A percentile compares a stretch with the other conserved stretches of the same genome.
These are phyloP conservation scores for Ondatra zibethicus DNA, from an alignment of 2,113 vertebrate species.

Conservation along the genomic window DNA sequence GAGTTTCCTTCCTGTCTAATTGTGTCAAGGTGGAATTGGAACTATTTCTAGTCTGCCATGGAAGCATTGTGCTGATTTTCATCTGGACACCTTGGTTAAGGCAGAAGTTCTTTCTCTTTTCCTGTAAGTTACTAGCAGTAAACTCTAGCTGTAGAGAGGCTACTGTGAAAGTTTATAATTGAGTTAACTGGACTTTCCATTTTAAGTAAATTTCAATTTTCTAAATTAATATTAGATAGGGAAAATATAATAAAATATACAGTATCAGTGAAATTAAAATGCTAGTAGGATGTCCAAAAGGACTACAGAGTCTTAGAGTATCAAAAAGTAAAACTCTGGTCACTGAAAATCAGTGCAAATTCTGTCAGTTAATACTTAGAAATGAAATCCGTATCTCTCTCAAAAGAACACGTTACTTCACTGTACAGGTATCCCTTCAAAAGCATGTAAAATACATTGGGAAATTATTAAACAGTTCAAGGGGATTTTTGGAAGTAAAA, in stretches of 20 bases:
- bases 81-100: background rate
- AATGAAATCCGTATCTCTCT: slow-evolving; percentile 8
- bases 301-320: background rate
- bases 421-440: background rate
- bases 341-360: background rate
- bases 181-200: background rate
- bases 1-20: background rate
- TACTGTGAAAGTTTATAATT: background rate
- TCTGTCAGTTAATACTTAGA: background rate
- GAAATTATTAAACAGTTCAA: background rate
- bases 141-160: background rate
- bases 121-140: background rate
- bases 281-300: background rate
- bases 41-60: background rate
- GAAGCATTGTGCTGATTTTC: background rate
- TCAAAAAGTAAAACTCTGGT: background rate
- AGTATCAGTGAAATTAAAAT: background rate
- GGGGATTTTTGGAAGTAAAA: slow-evolving; percentile 14
- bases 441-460: background rate
- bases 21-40: background rate
- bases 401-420: background rate
- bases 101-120: background rate
- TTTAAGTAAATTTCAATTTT: background rate
- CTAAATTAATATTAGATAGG: background rate
- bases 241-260: background rate